Percentiles rank a stretch among this genome's conserved stretches.
These are phyloP conservation scores for Conopomorpha cramerella DNA, from an alignment of 1,140 invertebrate species.

Conservation along the genomic window DNA sequence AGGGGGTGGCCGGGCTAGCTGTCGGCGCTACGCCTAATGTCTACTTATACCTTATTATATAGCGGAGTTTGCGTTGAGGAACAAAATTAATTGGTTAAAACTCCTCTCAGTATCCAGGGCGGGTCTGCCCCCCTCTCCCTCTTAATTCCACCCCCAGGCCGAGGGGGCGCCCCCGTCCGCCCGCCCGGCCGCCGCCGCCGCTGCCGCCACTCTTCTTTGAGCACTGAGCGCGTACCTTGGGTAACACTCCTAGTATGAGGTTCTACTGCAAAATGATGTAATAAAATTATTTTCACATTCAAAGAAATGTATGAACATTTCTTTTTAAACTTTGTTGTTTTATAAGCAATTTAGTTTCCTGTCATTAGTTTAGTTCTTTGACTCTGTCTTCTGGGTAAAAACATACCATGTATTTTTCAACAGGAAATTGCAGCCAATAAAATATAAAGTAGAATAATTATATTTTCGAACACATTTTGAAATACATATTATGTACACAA, in stretches of 20 bases:
- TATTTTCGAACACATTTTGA: no score
- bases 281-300: slow-evolving; percentile 57
- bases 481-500: no score
- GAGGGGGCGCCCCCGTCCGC: no score
- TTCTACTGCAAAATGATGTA: slow-evolving; percentile 33
- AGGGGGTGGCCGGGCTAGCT: slow-evolving; percentile 45
- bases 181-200: slow-evolving; percentile 35
- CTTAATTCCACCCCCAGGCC: slow-evolving; percentile 51
- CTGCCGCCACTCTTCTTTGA: no score
- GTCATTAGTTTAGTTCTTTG: no score
- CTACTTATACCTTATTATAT: slow-evolving; percentile 62
- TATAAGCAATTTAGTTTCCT: no score
- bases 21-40: slow-evolving; percentile 58
- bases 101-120: slow-evolving; percentile 61
- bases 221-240: slow-evolving; percentile 53
- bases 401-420: no score
- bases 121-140: slow-evolving; percentile 37
- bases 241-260: slow-evolving; percentile 58
- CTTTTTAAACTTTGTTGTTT: no score
- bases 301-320: no score
- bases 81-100: slow-evolving; percentile 66
- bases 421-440: no score
- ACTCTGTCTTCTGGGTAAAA: no score
- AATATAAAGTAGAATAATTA: no score
- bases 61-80: slow-evolving; percentile 61